Conservation (phyloP, 2,113 vertebrate species). For the Salvelinus namaycush region DNA sequence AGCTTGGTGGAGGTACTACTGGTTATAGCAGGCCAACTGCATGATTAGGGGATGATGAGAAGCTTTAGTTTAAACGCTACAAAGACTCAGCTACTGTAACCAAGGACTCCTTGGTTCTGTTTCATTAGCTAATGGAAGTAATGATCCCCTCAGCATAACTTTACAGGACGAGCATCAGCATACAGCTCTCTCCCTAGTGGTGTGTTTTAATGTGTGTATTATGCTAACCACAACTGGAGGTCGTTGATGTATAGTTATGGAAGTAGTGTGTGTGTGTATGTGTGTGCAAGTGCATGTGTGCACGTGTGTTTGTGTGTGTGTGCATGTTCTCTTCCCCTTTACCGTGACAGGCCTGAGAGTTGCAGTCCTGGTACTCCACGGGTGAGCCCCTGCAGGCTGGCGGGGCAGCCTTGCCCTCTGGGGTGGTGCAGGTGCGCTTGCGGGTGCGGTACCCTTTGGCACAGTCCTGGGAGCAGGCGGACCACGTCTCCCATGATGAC, state of each 20-base stretch:
- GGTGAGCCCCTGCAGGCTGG: conserved; percentile 88
- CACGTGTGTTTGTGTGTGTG: too few species aligned
- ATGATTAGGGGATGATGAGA: too few species aligned
- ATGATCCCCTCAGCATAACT: conserved; percentile 60
- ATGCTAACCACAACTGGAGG: not conserved
- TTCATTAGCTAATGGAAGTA: conserved; percentile 63
- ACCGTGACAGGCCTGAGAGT: conserved; percentile 92
- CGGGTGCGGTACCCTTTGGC: conserved; percentile 90
- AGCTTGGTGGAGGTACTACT: too few species aligned
- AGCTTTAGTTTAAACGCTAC: conserved; percentile 24
- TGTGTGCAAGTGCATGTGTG: not conserved
- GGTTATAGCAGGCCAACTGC: too few species aligned
- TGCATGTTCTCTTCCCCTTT: conserved; percentile 10
- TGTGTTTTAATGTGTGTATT: not conserved
- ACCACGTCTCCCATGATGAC: conserved; percentile 92
- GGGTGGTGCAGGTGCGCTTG: conserved; percentile 84
- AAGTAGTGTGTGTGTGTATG: not conserved
- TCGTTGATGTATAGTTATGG: not conserved
- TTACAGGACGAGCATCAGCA: conserved; percentile 36
- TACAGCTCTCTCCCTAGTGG: conserved; percentile 30
- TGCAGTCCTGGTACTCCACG: conserved; percentile 95
- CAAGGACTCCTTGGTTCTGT: conserved; percentile 16
- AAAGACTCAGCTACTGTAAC: conserved; percentile 29
- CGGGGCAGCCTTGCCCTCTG: conserved; percentile 86
- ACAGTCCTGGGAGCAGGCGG: conserved; percentile 91